Base-by-base conservation (phyloP, 2,888 invertebrate species). In the Sarcophaga rosellei region DNA sequence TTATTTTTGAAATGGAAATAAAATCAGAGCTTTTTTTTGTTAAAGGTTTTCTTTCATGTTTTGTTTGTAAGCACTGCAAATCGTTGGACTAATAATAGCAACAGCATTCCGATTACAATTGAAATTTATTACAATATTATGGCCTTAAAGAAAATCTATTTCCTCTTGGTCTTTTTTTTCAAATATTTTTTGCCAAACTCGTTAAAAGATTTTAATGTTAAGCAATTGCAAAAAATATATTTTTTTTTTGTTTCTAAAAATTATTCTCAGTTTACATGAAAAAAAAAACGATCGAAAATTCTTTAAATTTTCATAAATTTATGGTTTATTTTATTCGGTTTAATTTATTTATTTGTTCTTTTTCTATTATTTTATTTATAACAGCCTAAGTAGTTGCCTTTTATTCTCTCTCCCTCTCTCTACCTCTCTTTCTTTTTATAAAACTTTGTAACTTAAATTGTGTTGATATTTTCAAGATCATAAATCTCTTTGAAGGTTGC, bases 401-500 rank as follows among this genome's bases (percentile, higher is more conserved):
- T 47, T 15, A 15, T 47, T 47, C 53, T 53, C 17, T 53, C 12
- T 15, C 53, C 1, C 4, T 53, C 53, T 17, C 53, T 53, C 47
- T 47, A 6, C 11, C 47, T 47, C 53, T 53, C 53, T 15, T 1
- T 47, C 53, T 6, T 8, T 61, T 45, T 62, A 35, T 2, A 35
- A 74, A 61, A 47, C 8, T 74, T 68, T 75, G 23, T 53, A 59
- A 66, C 59, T 62, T 53, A n/a, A 44, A 65, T 72, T 44, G 65
- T 53, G 66, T 61, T 80, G 62, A 53, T 69, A 23, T 75, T 70
- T 75, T 76, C 57, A 76, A 70, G 57, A 75, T 81, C 81, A 65
- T 76, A 81, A 76, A 70, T 81, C 69, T 75, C 57, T 53, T 81
- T 76, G 69, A 76, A 81, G 81, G 81, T 81, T 70, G 23, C 44